Evolutionary conservation across 1,140 invertebrate species (phyloP), one percentile per base, ranked within the genome.

Genomic region (Alviniconcha marisindica): DNA sequence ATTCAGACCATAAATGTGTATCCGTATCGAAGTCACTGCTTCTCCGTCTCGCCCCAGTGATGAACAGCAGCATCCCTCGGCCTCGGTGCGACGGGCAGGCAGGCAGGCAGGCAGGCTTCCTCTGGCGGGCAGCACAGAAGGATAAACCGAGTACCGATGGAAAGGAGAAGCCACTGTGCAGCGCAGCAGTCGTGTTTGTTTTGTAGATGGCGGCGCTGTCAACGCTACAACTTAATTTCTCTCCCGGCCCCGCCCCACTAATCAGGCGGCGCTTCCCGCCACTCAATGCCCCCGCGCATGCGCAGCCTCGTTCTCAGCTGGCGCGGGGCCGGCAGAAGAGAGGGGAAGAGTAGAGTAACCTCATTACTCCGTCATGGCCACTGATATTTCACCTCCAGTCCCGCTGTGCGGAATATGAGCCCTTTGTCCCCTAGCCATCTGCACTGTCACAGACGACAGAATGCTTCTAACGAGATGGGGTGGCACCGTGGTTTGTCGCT

Each of bases 181-280:
- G 71, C 71, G 71, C 74, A 51, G 77, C 28, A 10, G 31, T 60
- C 38, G 40, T 84, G 80, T 81, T 84, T 84, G 79, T 84, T 84
- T 77, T 84, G 79, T 77, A 63, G 73, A 54, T 63, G 80, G 77
- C 33, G 66, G 44, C 12, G 28, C 83, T 84, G 83, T 84, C 83
- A 84, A 48, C 60, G 69, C 79, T 76, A 84, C 83, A 81, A 81
- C 83, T 84, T 84, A 82, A 84, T 82, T 80, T 81, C 33, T 80
- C 56, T 76, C 38, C 56, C 54, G 40, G 73, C 79, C 63, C 79
- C 83, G 83, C 83, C 83, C 80, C 78, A 69, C 66, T 84, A 84
- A 84, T 84, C 83, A 84, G 36, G 21, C 48, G 51, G 66, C 63
- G 36, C 54, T 63, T 63, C 79, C 38, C 48, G 51, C 40, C 83